Evolutionary conservation across 2,113 vertebrate genomes (phyloP).

Genomic region (Myotis yumanensis): DNA sequence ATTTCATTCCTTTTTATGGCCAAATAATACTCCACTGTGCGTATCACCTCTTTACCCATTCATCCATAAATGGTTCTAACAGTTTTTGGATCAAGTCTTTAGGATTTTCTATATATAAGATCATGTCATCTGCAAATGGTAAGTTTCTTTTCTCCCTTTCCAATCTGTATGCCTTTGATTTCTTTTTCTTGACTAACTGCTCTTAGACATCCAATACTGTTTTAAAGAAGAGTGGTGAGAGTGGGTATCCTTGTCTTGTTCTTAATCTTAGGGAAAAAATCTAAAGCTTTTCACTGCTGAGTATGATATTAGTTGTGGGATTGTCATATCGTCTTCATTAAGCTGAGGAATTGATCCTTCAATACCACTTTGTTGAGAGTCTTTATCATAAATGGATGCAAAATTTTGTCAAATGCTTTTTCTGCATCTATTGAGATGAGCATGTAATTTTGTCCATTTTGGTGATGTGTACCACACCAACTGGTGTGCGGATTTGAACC

Average conservation of each 20-base stretch:
- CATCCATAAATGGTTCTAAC: neutral
- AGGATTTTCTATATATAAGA: neutral
- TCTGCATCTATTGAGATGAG: neutral
- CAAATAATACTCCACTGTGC: neutral
- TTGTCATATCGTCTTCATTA: neutral
- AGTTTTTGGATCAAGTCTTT: neutral
- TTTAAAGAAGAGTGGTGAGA: neutral
- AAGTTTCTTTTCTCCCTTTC: neutral
- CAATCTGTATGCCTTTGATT: neutral
- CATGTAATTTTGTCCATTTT: neutral
- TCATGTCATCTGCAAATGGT: neutral
- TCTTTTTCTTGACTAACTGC: neutral
- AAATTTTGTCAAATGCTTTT: neutral
- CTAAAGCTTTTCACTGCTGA: neutral
- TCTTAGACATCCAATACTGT: neutral
- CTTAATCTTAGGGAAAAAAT: neutral
- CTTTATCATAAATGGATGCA: neutral
- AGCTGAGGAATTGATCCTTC: neutral
- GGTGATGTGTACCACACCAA: neutral
- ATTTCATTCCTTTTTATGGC: neutral
- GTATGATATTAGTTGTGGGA: neutral
- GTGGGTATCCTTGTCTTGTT: neutral
- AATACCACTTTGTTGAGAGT: neutral
- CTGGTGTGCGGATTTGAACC: neutral
- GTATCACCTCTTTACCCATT: neutral